Percentiles rank a stretch among this genome's conserved stretches.
Evolutionary conservation across 35 echinoderm and acorn worm genomes (phyloP).

Genomic region (Diadema setosum): DNA sequence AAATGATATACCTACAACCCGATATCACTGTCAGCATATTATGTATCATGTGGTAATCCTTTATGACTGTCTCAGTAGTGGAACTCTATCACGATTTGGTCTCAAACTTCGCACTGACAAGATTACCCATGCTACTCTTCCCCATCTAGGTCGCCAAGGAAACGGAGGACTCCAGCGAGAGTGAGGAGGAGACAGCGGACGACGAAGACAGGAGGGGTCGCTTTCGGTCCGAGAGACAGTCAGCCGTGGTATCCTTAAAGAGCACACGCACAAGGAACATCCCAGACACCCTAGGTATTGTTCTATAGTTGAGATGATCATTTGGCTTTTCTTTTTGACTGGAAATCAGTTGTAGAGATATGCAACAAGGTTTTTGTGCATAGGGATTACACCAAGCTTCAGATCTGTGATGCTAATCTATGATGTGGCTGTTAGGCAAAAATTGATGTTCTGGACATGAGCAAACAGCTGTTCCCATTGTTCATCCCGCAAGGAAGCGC

Average conservation of each 20-base stretch:
- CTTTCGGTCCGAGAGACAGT: neutral
- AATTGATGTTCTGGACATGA: too few species aligned
- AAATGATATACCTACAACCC: neutral
- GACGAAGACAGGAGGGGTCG: neutral
- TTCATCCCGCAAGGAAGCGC: too few species aligned
- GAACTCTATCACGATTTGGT: neutral
- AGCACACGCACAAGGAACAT: conserved; percentile 2
- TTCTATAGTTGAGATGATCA: too few species aligned
- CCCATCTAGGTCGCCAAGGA: neutral
- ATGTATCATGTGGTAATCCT: neutral
- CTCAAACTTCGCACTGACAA: neutral
- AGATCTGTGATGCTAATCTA: too few species aligned
- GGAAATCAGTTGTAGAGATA: too few species aligned
- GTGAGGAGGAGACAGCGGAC: neutral
- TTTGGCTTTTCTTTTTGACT: too few species aligned
- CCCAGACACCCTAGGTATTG: neutral
- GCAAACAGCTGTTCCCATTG: too few species aligned
- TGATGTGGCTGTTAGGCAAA: too few species aligned
- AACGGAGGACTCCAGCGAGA: neutral
- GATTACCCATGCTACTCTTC: neutral
- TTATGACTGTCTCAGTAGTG: neutral
- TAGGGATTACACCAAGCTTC: too few species aligned
- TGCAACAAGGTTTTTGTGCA: too few species aligned
- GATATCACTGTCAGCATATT: neutral
- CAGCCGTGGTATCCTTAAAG: neutral